Evolutionary conservation across 2,113 vertebrate genomes (phyloP).

Genomic region (Ailuropoda melanoleuca): DNA sequence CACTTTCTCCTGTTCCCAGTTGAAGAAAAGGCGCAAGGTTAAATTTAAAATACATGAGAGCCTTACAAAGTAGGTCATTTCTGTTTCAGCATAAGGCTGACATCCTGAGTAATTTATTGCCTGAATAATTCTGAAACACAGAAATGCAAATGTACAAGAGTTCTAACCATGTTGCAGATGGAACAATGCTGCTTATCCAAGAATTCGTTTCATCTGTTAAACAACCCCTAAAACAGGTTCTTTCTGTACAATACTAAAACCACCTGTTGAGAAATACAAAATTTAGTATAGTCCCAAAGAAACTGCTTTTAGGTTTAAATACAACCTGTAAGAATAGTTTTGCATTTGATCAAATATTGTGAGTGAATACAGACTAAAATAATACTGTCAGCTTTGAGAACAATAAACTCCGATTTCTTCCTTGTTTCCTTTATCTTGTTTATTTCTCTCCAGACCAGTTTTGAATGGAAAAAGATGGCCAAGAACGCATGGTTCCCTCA

Average conservation of each 20-base stretch:
- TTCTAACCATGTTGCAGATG: constrained; percentile 40
- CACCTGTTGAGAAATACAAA: constrained; percentile 51
- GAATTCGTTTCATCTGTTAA: constrained; percentile 46
- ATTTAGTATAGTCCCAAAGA: not conserved
- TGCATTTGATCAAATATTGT: constrained; percentile 36
- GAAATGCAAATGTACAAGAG: constrained; percentile 61
- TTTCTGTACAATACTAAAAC: constrained; percentile 13
- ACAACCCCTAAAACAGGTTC: not conserved
- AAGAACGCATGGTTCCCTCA: not conserved
- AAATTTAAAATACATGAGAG: constrained; percentile 61
- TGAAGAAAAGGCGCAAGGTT: constrained; percentile 63
- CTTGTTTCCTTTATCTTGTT: not conserved
- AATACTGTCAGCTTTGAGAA: not conserved
- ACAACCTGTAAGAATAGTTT: not conserved
- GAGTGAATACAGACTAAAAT: constrained; percentile 30
- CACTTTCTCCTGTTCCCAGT: not conserved
- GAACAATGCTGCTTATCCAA: constrained; percentile 50
- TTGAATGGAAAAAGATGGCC: not conserved
- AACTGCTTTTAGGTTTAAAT: constrained; percentile 42
- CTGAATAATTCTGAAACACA: constrained; percentile 72
- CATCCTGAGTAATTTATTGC: constrained; percentile 69
- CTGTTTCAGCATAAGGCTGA: constrained; percentile 67
- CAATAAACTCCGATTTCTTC: not conserved
- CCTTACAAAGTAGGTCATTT: constrained; percentile 70
- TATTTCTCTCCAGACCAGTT: not conserved